Conservation (phyloP, 2,113 vertebrate species). For the Chelonoidis abingdonii region DNA sequence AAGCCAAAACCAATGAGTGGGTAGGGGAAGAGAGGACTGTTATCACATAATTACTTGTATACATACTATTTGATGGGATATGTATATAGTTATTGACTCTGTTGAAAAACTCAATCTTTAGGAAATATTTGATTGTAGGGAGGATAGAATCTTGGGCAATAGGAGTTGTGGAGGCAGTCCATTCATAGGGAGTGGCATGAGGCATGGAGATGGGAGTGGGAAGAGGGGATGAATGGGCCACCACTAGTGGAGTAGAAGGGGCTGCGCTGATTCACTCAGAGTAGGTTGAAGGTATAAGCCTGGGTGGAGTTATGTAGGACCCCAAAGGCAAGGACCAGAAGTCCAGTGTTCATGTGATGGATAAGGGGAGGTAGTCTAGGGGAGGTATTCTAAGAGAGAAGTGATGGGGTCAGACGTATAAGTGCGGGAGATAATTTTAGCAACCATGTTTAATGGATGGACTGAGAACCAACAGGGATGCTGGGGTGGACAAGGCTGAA, state of each 20-base stretch:
- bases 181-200: background rate
- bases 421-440: background rate
- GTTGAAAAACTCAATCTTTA: background rate
- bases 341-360: background rate
- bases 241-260: background rate
- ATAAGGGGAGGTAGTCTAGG: background rate
- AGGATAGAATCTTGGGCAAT: background rate
- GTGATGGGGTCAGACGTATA: background rate
- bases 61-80: background rate
- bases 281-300: background rate
- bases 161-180: background rate
- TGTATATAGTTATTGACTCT: background rate
- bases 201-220: background rate
- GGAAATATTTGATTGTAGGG: background rate
- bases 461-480: background rate
- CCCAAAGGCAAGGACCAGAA: background rate
- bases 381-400: background rate
- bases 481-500: background rate
- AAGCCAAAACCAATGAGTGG: background rate
- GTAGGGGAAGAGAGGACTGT: background rate
- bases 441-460: background rate
- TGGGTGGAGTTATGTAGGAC: background rate
- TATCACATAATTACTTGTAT: background rate
- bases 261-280: background rate
- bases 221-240: background rate